phyloP scores from a whole-genome alignment of 2,113 vertebrate species.

The Macquaria australasica region DNA sequence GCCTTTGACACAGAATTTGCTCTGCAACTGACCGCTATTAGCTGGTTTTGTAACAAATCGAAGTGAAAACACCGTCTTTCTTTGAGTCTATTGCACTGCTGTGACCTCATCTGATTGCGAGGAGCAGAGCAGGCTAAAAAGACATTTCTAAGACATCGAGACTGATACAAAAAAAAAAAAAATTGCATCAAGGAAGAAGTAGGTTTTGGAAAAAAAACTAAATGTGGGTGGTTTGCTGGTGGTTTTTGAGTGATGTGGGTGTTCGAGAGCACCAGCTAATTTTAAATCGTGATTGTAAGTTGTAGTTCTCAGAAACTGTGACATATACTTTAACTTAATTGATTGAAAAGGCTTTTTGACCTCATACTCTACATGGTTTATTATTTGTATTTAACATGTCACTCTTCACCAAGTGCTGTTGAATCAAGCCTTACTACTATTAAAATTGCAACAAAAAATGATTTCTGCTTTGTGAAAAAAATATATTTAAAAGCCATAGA shows the following conservation, averaged over 20 bases:
- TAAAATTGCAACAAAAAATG: not conserved
- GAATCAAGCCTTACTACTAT: not conserved
- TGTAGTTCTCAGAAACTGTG: constrained; percentile 10
- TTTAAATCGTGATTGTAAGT: constrained; percentile 38
- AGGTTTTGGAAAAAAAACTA: constrained; percentile 29
- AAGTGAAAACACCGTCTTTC: constrained; percentile 67
- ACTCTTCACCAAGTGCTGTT: not conserved
- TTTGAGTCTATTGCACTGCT: constrained; percentile 72
- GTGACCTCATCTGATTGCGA: constrained; percentile 78
- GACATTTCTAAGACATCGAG: constrained; percentile 70
- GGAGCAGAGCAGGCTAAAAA: constrained; percentile 67
- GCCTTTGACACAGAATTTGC: constrained; percentile 81
- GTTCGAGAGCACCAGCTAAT: constrained; percentile 50
- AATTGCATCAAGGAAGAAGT: constrained; percentile 33
- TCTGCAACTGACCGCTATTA: constrained; percentile 77
- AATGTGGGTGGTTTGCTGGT: constrained; percentile 29
- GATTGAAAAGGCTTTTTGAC: constrained; percentile 24
- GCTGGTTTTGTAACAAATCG: constrained; percentile 77
- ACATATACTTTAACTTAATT: constrained; percentile 26
- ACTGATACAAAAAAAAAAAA: constrained; percentile 46
- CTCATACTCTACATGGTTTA: not conserved
- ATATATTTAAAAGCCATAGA: constrained; percentile 1
- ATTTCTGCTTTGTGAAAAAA: not conserved
- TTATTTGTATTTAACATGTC: not conserved
- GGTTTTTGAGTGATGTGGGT: constrained; percentile 35